These are phyloP conservation scores for Opisthograptis luteolata DNA, from an alignment of 2,888 invertebrate genomes.

Conservation along the genomic window DNA sequence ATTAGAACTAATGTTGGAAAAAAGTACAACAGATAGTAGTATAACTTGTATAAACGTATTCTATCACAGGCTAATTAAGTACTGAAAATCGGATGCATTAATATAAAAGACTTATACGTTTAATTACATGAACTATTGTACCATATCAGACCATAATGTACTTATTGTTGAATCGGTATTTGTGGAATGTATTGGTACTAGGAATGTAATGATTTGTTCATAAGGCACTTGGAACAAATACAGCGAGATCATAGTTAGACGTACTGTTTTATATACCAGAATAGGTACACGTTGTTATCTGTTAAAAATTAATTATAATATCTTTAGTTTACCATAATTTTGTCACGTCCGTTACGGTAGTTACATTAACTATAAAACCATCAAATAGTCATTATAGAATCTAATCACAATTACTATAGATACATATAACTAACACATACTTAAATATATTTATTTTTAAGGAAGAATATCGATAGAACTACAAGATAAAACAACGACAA, in stretches of 20 bases:
- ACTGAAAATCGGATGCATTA: slow-evolving; percentile 46
- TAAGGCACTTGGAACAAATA: slow-evolving; percentile 84
- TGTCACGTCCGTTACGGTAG: slow-evolving; percentile 34
- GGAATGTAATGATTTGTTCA: slow-evolving; percentile 78
- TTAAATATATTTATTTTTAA: slow-evolving; percentile 52
- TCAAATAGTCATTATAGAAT: slow-evolving; percentile 66
- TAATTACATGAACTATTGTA: slow-evolving; percentile 18
- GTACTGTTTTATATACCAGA: slow-evolving; percentile 39
- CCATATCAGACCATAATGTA: slow-evolving; percentile 14
- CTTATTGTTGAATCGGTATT: slow-evolving; percentile 22
- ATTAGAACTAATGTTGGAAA: slow-evolving; percentile 41
- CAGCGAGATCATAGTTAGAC: slow-evolving; percentile 62
- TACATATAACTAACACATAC: slow-evolving; percentile 64
- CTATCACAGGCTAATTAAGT: slow-evolving; percentile 79
- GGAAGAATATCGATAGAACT: slow-evolving; percentile 56
- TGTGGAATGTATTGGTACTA: slow-evolving; percentile 63
- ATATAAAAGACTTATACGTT: slow-evolving; percentile 13
- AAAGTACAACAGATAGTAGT: slow-evolving; percentile 38
- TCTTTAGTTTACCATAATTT: slow-evolving; percentile 31
- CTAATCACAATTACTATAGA: slow-evolving; percentile 42
- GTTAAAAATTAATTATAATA: slow-evolving; percentile 35
- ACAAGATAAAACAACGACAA: slow-evolving; percentile 44
- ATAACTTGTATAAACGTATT: slow-evolving; percentile 46
- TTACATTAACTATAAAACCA: slow-evolving; percentile 62
- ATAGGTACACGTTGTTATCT: slow-evolving; percentile 20